These are phyloP conservation scores for Phymorhynchus buccinoides DNA, from an alignment of 1,140 invertebrate species.

Conservation along the genomic window DNA sequence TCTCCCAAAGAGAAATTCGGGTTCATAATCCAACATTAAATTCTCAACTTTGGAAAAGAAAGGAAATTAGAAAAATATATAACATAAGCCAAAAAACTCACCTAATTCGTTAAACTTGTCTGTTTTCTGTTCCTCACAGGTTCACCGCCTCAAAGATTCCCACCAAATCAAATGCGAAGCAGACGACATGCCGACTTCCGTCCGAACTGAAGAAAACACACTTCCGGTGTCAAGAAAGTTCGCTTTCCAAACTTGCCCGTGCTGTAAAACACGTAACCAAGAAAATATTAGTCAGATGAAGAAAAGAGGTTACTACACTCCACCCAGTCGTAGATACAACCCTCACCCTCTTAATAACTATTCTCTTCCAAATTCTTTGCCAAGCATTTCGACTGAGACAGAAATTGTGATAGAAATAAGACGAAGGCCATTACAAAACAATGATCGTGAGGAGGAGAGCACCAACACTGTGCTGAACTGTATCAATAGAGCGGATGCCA, in stretches of 20 bases:
- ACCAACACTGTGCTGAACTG: background rate
- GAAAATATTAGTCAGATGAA: conserved; percentile 49
- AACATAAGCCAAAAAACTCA: too few relatives aligned
- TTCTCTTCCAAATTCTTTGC: background rate
- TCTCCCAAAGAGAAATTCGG: too few relatives aligned
- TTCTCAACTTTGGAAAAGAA: too few relatives aligned
- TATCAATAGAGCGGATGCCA: conserved; percentile 45
- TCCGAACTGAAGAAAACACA: background rate
- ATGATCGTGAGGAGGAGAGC: background rate
- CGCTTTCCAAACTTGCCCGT: conserved; percentile 48
- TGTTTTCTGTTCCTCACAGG: background rate
- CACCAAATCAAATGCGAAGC: background rate
- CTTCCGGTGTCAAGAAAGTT: conserved; percentile 54
- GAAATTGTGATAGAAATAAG: background rate
- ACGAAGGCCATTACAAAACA: background rate
- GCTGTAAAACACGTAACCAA: conserved; percentile 60
- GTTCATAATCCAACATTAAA: too few relatives aligned
- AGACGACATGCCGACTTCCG: background rate
- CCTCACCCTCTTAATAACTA: background rate
- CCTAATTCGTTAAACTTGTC: too few relatives aligned
- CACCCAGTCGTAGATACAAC: background rate
- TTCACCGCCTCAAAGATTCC: background rate
- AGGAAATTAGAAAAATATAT: too few relatives aligned
- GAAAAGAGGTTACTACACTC: background rate
- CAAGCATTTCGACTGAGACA: background rate